phyloP scores from a whole-genome alignment of 2,113 vertebrate genomes.

The Ameiurus melas region DNA sequence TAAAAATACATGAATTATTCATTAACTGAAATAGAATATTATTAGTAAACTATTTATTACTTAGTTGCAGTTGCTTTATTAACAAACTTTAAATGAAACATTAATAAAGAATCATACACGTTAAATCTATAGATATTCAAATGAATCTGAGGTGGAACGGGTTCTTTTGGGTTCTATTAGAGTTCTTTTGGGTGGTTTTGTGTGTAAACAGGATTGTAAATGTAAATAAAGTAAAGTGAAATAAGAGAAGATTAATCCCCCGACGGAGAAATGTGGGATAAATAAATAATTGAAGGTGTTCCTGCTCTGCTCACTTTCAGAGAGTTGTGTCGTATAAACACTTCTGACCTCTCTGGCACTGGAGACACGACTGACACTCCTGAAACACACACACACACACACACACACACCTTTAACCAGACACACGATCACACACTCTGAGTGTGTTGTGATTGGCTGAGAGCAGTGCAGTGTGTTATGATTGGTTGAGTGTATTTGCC shows the following conservation, averaged over 20 bases:
- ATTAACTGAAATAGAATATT: too few relatives aligned
- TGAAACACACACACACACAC: conserved; percentile 15
- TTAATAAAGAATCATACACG: too few relatives aligned
- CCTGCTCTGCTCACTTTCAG: conserved; percentile 66
- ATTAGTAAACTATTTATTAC: too few relatives aligned
- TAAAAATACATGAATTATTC: too few relatives aligned
- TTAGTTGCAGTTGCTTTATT: too few relatives aligned
- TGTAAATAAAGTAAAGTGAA: background rate
- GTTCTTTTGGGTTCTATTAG: background rate
- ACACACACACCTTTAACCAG: background rate
- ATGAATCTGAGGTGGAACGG: too few relatives aligned
- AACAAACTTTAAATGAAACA: too few relatives aligned
- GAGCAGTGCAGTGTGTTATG: background rate
- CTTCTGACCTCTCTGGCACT: conserved; percentile 37
- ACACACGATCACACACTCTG: background rate
- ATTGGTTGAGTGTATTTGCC: conserved; percentile 4
- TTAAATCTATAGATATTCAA: too few relatives aligned
- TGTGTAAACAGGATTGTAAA: background rate
- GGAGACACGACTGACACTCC: conserved; percentile 39
- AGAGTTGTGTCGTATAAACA: conserved; percentile 64
- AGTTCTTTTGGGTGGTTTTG: background rate
- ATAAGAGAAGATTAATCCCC: background rate
- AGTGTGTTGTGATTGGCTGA: background rate
- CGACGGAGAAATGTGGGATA: too few relatives aligned
- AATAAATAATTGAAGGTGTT: background rate